A percentile compares a stretch with the other conserved stretches of the same genome.
Evolutionary conservation across 2,888 invertebrate species (phyloP).

Genomic region (Trachelus troglodyta): DNA sequence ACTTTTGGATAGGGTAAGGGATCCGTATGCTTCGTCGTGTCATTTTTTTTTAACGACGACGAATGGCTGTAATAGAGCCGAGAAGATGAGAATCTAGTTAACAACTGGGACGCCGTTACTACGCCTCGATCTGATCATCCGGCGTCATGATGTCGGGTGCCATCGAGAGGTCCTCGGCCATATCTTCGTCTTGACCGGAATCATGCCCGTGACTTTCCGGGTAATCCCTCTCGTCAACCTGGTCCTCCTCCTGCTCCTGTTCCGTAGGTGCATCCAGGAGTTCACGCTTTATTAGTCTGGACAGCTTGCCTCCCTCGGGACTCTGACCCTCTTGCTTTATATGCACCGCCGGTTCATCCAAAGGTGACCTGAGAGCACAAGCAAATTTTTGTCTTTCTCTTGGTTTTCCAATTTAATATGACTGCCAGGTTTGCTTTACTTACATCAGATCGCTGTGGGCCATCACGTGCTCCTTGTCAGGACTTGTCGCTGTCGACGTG

Average conservation of each 20-base stretch:
- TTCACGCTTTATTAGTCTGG: slow-evolving; percentile 65
- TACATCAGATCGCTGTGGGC: slow-evolving; percentile 63
- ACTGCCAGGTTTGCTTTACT: slow-evolving; percentile 31
- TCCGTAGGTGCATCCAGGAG: slow-evolving; percentile 56
- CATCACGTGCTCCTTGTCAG: slow-evolving; percentile 64
- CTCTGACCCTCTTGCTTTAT: slow-evolving; percentile 61
- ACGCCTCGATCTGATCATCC: slow-evolving; percentile 63
- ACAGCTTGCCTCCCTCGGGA: slow-evolving; percentile 62
- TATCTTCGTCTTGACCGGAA: slow-evolving; percentile 61
- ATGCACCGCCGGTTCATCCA: slow-evolving; percentile 63
- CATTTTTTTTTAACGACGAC: neutral
- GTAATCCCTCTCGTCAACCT: slow-evolving; percentile 57
- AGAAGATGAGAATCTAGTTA: neutral
- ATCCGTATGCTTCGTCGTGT: neutral
- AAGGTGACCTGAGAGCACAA: slow-evolving; percentile 52
- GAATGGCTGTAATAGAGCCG: neutral
- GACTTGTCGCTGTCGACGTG: slow-evolving; percentile 65
- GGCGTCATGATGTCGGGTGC: slow-evolving; percentile 62
- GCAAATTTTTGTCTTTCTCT: neutral
- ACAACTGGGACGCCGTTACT: slow-evolving; percentile 44
- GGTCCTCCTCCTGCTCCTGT: slow-evolving; percentile 54
- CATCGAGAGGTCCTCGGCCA: slow-evolving; percentile 63
- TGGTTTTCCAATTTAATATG: neutral
- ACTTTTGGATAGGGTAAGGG: neutral
- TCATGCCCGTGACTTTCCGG: slow-evolving; percentile 59